Evolutionary conservation across 1,140 invertebrate genomes (phyloP).

Genomic region (Drosophila watanabei): DNA sequence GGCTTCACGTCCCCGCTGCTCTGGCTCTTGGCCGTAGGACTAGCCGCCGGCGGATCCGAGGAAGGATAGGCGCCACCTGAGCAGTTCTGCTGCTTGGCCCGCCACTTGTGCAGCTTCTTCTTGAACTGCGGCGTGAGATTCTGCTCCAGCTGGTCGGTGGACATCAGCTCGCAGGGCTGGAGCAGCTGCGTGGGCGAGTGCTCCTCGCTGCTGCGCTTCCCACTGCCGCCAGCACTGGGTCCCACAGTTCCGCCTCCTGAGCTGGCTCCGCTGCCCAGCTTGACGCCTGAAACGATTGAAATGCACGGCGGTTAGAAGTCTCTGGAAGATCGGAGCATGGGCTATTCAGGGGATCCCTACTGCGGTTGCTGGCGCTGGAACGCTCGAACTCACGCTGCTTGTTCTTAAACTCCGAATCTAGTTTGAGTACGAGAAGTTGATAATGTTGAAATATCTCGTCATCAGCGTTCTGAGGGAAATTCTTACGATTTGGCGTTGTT

Average conservation of each 20-base stretch:
- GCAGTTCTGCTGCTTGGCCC: conserved; percentile 88
- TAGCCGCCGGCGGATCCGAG: conserved; percentile 47
- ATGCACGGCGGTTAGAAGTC: not conserved
- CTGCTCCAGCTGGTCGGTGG: conserved; percentile 87
- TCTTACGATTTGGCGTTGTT: conserved; percentile 77
- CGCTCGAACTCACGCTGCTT: conserved; percentile 91
- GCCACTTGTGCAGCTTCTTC: conserved; percentile 94
- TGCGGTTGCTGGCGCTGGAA: conserved; percentile 60
- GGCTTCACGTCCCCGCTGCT: conserved; percentile 78
- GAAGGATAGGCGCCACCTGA: conserved; percentile 61
- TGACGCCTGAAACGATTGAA: conserved; percentile 37
- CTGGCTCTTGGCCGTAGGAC: conserved; percentile 86
- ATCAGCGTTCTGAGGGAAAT: conserved; percentile 79
- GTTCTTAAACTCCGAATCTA: conserved; percentile 90
- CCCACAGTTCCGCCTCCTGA: conserved; percentile 54
- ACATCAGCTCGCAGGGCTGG: conserved; percentile 62
- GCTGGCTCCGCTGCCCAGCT: conserved; percentile 57
- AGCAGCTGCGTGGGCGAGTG: conserved; percentile 67
- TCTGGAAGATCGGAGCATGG: not conserved
- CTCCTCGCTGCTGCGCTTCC: conserved; percentile 72
- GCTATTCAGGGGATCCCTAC: conserved; percentile 39
- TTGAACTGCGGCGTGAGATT: conserved; percentile 91
- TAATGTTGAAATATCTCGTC: conserved; percentile 88
- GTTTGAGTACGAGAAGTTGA: conserved; percentile 89
- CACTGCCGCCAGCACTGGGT: conserved; percentile 38